Evolutionary conservation across 2,797 vertebrate species (phyloP).

Genomic region (Microhierax caerulescens): DNA sequence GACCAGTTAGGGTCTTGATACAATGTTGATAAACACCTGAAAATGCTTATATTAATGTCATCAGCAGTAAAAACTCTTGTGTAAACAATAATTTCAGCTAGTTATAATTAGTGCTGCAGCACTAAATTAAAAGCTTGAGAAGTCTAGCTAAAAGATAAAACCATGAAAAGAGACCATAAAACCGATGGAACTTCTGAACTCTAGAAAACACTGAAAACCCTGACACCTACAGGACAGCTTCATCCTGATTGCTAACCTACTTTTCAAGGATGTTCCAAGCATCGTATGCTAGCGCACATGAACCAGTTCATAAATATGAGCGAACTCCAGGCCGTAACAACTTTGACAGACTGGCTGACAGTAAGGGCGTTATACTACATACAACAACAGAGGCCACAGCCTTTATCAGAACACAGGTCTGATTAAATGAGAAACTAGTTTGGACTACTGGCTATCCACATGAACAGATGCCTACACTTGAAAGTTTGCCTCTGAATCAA

Average conservation of each 20-base stretch:
- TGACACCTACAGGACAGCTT: neutral
- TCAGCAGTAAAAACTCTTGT: neutral
- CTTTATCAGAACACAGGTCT: neutral
- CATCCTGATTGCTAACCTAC: neutral
- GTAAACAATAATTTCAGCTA: neutral
- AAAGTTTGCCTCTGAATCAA: neutral
- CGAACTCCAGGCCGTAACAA: neutral
- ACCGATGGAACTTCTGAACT: neutral
- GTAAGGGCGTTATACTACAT: neutral
- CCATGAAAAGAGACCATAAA: neutral
- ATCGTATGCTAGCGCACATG: neutral
- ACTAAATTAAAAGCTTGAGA: neutral
- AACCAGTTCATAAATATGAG: neutral
- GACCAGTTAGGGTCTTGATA: slow-evolving; percentile 80
- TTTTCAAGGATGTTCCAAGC: neutral
- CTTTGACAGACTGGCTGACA: neutral
- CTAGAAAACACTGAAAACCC: neutral
- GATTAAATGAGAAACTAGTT: neutral
- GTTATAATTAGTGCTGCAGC: neutral
- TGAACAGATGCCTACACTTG: neutral
- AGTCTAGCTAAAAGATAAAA: neutral
- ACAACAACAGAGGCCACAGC: neutral
- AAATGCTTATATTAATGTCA: neutral
- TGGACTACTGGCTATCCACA: neutral
- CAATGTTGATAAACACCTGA: slow-evolving; percentile 79